These are phyloP conservation scores for Planiliza haematocheilus DNA, from an alignment of 2,113 vertebrate species.

Conservation along the genomic window DNA sequence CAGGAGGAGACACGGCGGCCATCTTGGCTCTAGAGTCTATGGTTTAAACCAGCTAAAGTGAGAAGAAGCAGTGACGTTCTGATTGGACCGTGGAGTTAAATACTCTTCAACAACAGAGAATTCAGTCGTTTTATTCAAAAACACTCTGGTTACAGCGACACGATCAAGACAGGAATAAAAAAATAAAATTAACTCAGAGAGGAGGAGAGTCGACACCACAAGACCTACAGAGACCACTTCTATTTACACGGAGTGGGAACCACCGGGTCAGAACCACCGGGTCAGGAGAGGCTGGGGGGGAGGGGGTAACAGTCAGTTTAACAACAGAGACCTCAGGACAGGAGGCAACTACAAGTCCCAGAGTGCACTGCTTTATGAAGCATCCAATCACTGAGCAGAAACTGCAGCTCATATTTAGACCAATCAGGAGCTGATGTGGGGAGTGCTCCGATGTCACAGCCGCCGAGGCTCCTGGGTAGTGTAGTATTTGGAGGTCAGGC, in stretches of 20 bases:
- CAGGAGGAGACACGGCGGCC: too few species aligned
- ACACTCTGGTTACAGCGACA: conserved; percentile 55
- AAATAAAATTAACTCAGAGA: conserved; percentile 60
- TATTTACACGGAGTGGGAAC: conserved; percentile 56
- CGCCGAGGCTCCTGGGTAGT: conserved; percentile 27
- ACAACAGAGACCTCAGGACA: neutral
- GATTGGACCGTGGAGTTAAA: too few species aligned
- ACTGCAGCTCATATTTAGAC: neutral
- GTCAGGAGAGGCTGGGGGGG: neutral
- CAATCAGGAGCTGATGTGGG: neutral
- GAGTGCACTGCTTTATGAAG: conserved; percentile 10
- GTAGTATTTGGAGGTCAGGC: neutral
- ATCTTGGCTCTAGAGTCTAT: too few species aligned
- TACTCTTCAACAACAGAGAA: neutral
- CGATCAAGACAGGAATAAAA: conserved; percentile 61
- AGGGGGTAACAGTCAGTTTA: conserved; percentile 8
- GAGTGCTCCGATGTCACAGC: neutral
- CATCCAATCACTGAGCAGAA: conserved; percentile 22
- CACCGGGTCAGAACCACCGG: neutral
- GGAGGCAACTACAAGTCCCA: conserved; percentile 3
- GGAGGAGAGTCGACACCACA: conserved; percentile 23
- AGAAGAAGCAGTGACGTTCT: neutral
- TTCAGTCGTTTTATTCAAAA: conserved; percentile 69
- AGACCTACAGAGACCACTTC: conserved; percentile 40
- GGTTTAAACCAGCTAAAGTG: too few species aligned